Evolutionary conservation across 2,797 vertebrate genomes (phyloP).

Genomic region (Danio kyathit): DNA sequence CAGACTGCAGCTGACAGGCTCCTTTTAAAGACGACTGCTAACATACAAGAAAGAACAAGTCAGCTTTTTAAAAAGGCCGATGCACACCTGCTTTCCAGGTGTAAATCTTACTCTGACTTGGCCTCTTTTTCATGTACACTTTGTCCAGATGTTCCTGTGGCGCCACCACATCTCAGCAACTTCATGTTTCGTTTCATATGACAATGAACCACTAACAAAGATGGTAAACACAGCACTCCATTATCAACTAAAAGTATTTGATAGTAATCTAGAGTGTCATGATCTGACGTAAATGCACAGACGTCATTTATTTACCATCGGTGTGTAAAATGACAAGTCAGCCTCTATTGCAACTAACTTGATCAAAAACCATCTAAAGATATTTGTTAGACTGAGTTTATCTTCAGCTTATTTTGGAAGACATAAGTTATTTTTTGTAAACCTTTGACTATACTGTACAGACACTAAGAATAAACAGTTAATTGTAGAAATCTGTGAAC

Average conservation of each 20-base stretch:
- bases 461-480: no score
- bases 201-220: background rate
- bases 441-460: no score
- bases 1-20: background rate
- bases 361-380: background rate
- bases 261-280: background rate
- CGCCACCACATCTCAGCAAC: background rate
- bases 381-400: background rate
- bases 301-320: background rate
- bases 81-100: slow-evolving; percentile 31
- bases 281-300: background rate
- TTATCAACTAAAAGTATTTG: background rate
- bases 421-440: no score
- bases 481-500: background rate
- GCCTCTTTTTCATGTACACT: background rate
- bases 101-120: background rate
- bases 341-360: background rate
- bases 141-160: slow-evolving; percentile 13
- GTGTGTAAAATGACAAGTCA: background rate
- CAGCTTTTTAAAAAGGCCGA: background rate
- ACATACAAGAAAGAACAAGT: background rate
- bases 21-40: background rate
- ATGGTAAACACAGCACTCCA: background rate
- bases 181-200: background rate
- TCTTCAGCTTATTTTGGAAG: background rate